Conservation (phyloP, 1,140 invertebrate genomes). For the Drosophila equinoxialis region DNA sequence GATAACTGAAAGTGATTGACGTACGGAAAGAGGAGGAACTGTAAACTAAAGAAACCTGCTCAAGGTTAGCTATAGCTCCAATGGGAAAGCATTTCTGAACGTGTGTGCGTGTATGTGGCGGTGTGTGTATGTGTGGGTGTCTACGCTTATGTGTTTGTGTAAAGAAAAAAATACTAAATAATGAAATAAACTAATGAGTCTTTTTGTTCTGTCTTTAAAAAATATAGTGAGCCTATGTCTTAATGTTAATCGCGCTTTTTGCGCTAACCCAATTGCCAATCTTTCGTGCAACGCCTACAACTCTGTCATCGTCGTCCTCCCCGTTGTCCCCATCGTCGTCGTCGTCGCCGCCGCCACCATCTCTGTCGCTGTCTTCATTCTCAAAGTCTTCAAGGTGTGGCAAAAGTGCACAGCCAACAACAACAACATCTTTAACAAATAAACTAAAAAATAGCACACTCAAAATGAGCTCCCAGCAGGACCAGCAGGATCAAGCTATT, state of each 20-base stretch:
- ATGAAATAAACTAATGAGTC: background rate
- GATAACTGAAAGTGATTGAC: background rate
- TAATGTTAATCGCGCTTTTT: constrained; percentile 79
- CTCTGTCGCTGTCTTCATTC: constrained; percentile 14
- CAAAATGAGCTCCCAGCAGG: constrained; percentile 64
- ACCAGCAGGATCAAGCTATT: constrained; percentile 38
- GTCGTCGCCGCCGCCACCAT: background rate
- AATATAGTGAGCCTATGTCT: constrained; percentile 63
- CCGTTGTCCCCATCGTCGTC: background rate
- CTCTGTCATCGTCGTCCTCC: constrained; percentile 18
- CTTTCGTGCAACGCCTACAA: constrained; percentile 60
- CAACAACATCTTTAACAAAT: constrained; percentile 21
- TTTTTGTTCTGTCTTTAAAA: background rate
- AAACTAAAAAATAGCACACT: constrained; percentile 4
- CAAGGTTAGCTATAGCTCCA: constrained; percentile 12
- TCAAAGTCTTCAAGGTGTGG: constrained; percentile 68
- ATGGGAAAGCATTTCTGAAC: constrained; percentile 1
- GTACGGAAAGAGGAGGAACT: background rate
- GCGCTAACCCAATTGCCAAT: constrained; percentile 75
- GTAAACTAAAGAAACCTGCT: constrained; percentile 11
- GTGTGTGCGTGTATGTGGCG: background rate
- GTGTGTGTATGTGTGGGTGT: constrained; percentile 7
- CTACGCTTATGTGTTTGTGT: constrained; percentile 3
- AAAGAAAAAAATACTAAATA: constrained; percentile 13
- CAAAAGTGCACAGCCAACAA: constrained; percentile 48